A percentile compares a stretch with the other conserved stretches of the same genome.
phyloP scores from a whole-genome alignment of 2,797 vertebrate genomes.

The Trematomus bernacchii region DNA sequence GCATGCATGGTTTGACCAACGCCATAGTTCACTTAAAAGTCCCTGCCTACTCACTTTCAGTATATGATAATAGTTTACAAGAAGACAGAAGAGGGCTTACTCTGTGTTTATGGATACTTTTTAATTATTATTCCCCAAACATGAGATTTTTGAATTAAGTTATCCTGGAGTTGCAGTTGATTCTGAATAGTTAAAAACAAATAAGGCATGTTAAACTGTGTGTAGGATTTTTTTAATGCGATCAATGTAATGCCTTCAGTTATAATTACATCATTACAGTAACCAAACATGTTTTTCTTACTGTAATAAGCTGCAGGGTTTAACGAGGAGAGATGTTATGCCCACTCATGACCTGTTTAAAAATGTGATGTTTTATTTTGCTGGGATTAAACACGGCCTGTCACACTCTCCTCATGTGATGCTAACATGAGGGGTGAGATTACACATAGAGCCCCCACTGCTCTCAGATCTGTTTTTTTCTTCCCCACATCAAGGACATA shows the following conservation, averaged over 20 bases:
- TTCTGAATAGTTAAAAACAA: neutral
- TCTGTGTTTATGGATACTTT: no score
- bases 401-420: constrained; percentile 80
- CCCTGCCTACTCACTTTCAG: neutral
- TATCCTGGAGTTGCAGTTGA: neutral
- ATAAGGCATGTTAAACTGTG: neutral
- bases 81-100: no score
- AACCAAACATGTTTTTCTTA: neutral
- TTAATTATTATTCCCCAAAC: no score
- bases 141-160: no score
- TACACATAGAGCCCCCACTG: constrained; percentile 24
- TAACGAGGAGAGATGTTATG: constrained; percentile 6
- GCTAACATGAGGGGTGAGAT: constrained; percentile 59
- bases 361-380: constrained; percentile 27
- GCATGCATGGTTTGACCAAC: neutral
- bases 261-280: neutral
- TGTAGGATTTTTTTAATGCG: neutral
- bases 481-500: constrained; percentile 3
- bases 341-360: constrained; percentile 12
- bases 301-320: neutral
- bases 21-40: neutral
- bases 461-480: constrained; percentile 30
- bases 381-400: constrained; percentile 46
- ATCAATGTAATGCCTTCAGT: neutral
- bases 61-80: neutral